phyloP scores from a whole-genome alignment of 2,888 invertebrate species.

The Alsophila aescularia region DNA sequence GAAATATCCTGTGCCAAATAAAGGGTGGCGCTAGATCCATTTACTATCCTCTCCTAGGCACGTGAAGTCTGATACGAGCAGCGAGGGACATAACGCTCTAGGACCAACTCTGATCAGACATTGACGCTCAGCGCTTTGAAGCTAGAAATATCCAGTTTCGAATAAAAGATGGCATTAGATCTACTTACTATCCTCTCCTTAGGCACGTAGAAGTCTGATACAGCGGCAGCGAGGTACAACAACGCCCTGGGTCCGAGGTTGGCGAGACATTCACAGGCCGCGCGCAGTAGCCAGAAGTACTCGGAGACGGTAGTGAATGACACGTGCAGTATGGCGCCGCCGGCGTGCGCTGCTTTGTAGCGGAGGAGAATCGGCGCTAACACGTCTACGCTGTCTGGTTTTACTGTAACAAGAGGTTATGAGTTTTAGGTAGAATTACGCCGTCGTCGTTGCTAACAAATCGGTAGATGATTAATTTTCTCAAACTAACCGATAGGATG shows the following conservation, averaged over 20 bases:
- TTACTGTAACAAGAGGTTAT: constrained; percentile 78
- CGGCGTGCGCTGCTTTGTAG: constrained; percentile 92
- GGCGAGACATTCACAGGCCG: constrained; percentile 91
- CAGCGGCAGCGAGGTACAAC: constrained; percentile 98
- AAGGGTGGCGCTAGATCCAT: neutral
- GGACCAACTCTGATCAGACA: too few relatives aligned
- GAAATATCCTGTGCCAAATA: too few relatives aligned
- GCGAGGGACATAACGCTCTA: constrained; percentile 90
- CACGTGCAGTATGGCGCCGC: constrained; percentile 89
- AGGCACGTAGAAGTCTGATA: constrained; percentile 99
- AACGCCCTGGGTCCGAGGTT: constrained; percentile 88
- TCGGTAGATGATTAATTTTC: too few relatives aligned
- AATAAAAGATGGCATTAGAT: constrained; percentile 1
- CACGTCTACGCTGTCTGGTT: constrained; percentile 89
- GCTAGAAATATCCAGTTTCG: neutral
- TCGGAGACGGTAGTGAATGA: constrained; percentile 94
- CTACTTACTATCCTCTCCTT: constrained; percentile 92
- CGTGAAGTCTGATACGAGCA: constrained; percentile 98
- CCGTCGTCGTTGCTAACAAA: too few relatives aligned
- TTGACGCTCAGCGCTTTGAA: neutral
- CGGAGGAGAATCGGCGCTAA: constrained; percentile 88
- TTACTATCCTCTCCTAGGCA: constrained; percentile 90
- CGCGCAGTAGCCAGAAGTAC: constrained; percentile 95
- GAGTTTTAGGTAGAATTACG: too few relatives aligned
- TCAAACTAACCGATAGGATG: too few relatives aligned